phyloP scores from a whole-genome alignment of 2,797 vertebrate genomes.

The Acanthurus lineatus region DNA sequence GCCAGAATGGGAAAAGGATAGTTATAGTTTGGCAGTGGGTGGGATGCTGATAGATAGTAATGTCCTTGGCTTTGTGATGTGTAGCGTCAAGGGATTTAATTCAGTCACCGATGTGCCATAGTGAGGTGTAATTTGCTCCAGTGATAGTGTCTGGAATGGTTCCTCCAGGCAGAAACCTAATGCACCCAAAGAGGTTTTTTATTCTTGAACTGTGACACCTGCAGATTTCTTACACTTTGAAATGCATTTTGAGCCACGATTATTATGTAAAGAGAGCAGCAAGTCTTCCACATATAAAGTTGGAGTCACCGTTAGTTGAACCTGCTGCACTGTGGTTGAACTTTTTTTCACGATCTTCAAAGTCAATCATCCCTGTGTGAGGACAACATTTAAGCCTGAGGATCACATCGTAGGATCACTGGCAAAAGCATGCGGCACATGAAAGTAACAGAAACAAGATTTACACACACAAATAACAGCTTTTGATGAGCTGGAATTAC shows the following conservation, averaged over 20 bases:
- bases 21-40: slow-evolving; percentile 30
- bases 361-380: neutral
- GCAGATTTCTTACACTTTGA: slow-evolving; percentile 24
- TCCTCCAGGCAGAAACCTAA: slow-evolving; percentile 26
- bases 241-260: slow-evolving; percentile 19
- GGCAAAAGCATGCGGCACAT: neutral
- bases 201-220: slow-evolving; percentile 21
- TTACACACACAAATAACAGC: neutral
- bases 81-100: slow-evolving; percentile 37
- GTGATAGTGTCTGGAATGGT: slow-evolving; percentile 31
- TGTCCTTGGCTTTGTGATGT: slow-evolving; percentile 55
- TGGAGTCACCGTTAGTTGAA: slow-evolving; percentile 39
- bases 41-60: slow-evolving; percentile 36
- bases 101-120: slow-evolving; percentile 12
- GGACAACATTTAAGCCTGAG: neutral
- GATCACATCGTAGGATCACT: neutral
- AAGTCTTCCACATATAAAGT: slow-evolving; percentile 11
- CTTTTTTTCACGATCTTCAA: slow-evolving; percentile 2
- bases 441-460: neutral
- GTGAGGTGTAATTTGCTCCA: slow-evolving; percentile 27
- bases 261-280: slow-evolving; percentile 19
- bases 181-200: slow-evolving; percentile 29
- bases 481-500: no score
- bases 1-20: slow-evolving; percentile 19
- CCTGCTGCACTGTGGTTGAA: slow-evolving; percentile 37